A percentile compares a stretch with the other conserved stretches of the same genome.
Conservation (phyloP, 2,888 invertebrate species). For the Lepidonotus clava region DNA sequence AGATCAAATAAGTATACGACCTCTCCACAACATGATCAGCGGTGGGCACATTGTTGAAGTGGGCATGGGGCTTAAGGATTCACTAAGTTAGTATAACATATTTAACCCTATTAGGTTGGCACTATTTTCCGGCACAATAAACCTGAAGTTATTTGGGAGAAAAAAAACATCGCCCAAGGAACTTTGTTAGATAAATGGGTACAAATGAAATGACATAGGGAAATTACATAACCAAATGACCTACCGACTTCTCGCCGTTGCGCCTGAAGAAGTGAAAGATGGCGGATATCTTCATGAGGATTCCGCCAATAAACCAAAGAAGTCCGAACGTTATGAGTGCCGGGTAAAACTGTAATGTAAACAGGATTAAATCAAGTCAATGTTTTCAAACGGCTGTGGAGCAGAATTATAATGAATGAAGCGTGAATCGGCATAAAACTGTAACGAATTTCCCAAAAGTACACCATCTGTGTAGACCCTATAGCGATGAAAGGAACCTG, state of each 20-base stretch:
- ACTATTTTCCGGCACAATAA: too few relatives aligned
- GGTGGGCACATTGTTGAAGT: too few relatives aligned
- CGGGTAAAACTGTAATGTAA: conserved; percentile 58
- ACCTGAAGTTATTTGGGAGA: neutral
- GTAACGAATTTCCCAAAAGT: neutral
- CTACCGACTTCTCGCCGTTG: conserved; percentile 45
- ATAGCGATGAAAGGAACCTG: too few relatives aligned
- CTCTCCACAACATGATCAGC: too few relatives aligned
- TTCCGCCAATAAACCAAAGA: conserved; percentile 60
- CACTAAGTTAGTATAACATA: too few relatives aligned
- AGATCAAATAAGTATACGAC: too few relatives aligned
- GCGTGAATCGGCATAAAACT: neutral
- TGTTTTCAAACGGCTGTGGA: neutral
- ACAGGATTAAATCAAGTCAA: neutral
- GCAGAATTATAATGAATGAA: neutral
- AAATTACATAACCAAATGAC: neutral
- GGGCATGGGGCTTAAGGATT: too few relatives aligned
- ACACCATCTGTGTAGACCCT: too few relatives aligned
- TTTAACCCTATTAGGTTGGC: too few relatives aligned
- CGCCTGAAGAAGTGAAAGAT: conserved; percentile 57
- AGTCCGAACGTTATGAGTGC: conserved; percentile 58
- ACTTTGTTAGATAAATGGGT: too few relatives aligned
- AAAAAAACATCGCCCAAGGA: too few relatives aligned
- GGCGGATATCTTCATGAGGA: conserved; percentile 56
- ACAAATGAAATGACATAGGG: neutral